A percentile compares a stretch with the other conserved stretches of the same genome.
Evolutionary conservation across 2,113 vertebrate species (phyloP).

Genomic region (Chaetodon trifascialis): DNA sequence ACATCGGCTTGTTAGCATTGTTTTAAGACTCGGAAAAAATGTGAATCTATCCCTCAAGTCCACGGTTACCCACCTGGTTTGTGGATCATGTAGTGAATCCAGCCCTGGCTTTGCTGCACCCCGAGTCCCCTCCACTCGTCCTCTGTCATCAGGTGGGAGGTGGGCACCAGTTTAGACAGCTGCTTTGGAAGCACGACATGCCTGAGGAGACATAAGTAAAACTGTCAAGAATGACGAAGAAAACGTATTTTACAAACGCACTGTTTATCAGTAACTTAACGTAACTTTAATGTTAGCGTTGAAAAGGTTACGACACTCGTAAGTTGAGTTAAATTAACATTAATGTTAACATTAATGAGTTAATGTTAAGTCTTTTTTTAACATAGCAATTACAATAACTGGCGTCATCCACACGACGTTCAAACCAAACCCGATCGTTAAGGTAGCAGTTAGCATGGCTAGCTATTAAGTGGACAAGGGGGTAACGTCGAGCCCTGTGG

Average conservation of each 20-base stretch:
- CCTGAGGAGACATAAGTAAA: constrained; percentile 71
- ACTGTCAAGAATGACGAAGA: not conserved
- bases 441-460: not conserved
- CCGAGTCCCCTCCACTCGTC: constrained; percentile 95
- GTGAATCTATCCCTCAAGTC: not conserved
- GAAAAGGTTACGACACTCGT: too few species aligned
- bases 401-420: not conserved
- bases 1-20: not conserved
- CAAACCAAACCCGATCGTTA: not conserved
- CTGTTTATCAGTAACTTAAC: not conserved
- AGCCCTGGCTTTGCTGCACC: constrained; percentile 96
- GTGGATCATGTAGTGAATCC: constrained; percentile 98
- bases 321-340: too few species aligned
- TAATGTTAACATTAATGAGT: too few species aligned
- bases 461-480: not conserved
- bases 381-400: too few species aligned
- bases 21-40: not conserved
- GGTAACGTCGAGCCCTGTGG: not conserved
- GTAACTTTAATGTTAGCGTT: too few species aligned
- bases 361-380: too few species aligned
- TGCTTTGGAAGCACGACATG: constrained; percentile 97
- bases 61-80: constrained; percentile 89
- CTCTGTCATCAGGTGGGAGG: constrained; percentile 93
- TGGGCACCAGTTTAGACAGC: constrained; percentile 93
- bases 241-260: not conserved